Conservation (phyloP, 1,140 invertebrate species). For the Bombus impatiens region DNA sequence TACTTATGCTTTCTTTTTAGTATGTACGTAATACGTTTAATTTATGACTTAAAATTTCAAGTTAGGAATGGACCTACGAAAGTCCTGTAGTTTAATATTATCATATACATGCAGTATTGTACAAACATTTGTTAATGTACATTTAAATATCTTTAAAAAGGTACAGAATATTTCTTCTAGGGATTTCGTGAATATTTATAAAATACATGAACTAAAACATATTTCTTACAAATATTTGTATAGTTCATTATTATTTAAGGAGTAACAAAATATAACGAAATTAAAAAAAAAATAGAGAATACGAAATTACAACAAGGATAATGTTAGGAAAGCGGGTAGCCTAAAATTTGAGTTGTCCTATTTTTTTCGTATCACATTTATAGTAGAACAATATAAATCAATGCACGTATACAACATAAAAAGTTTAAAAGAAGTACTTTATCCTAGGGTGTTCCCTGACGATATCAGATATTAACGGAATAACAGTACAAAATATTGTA, state of each 20-base stretch:
- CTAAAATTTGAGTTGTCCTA: not conserved
- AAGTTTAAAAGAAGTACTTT: not conserved
- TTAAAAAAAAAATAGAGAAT: not conserved
- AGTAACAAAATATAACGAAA: slow-evolving; percentile 8
- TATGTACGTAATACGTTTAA: slow-evolving; percentile 78
- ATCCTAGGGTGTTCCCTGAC: not conserved
- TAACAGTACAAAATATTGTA: not conserved
- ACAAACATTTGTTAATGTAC: slow-evolving; percentile 23
- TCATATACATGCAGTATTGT: slow-evolving; percentile 1
- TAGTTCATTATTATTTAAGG: not conserved
- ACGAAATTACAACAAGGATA: not conserved
- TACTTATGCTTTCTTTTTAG: slow-evolving; percentile 76
- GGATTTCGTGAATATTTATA: slow-evolving; percentile 1
- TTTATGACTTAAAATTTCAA: slow-evolving; percentile 78
- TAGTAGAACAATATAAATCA: not conserved
- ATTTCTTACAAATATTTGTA: slow-evolving; percentile 1
- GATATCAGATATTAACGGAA: not conserved
- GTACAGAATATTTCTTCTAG: not conserved
- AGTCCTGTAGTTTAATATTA: slow-evolving; percentile 19
- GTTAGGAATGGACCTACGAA: slow-evolving; percentile 73
- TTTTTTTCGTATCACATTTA: not conserved
- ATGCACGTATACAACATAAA: not conserved
- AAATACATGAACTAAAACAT: slow-evolving; percentile 9
- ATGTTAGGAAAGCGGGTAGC: not conserved
- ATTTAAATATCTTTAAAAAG: slow-evolving; percentile 9